Evolutionary conservation across 2,113 vertebrate species (phyloP).

Genomic region (Vombatus ursinus): DNA sequence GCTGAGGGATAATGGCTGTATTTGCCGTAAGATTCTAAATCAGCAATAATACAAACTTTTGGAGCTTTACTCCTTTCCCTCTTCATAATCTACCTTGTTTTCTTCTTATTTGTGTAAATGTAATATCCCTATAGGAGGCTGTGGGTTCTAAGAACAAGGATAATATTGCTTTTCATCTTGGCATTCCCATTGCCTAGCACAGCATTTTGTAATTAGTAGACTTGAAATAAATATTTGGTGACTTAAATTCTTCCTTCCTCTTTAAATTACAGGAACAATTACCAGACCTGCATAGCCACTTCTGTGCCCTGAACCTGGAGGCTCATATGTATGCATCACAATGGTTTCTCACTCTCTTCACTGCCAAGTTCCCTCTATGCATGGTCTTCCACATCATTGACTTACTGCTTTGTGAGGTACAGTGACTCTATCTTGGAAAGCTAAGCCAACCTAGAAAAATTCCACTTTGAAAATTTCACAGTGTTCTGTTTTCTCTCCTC

Average conservation of each 20-base stretch:
- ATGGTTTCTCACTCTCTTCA: slow-evolving; percentile 99
- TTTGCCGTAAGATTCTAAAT: neutral
- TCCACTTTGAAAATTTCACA: neutral
- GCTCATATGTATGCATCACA: slow-evolving; percentile 99
- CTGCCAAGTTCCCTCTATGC: slow-evolving; percentile 99
- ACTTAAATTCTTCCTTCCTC: neutral
- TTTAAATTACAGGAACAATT: slow-evolving; percentile 90
- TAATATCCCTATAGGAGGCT: neutral
- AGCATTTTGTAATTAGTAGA: neutral
- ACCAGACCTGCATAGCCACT: slow-evolving; percentile 93
- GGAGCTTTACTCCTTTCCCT: neutral
- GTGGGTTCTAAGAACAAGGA: neutral
- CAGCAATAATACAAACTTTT: neutral
- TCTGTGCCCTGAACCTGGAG: slow-evolving; percentile 93
- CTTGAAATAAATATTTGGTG: neutral
- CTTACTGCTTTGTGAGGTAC: slow-evolving; percentile 97
- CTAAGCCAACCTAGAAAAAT: slow-evolving; percentile 37
- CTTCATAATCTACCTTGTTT: neutral
- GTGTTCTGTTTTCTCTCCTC: slow-evolving; percentile 27
- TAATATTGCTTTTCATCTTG: slow-evolving; percentile 26
- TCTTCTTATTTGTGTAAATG: neutral
- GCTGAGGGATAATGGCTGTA: neutral
- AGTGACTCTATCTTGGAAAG: neutral
- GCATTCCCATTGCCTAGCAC: neutral
- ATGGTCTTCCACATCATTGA: slow-evolving; percentile 99